Evolutionary conservation across 2,113 vertebrate species (phyloP).

Genomic region (Addax nasomaculatus): DNA sequence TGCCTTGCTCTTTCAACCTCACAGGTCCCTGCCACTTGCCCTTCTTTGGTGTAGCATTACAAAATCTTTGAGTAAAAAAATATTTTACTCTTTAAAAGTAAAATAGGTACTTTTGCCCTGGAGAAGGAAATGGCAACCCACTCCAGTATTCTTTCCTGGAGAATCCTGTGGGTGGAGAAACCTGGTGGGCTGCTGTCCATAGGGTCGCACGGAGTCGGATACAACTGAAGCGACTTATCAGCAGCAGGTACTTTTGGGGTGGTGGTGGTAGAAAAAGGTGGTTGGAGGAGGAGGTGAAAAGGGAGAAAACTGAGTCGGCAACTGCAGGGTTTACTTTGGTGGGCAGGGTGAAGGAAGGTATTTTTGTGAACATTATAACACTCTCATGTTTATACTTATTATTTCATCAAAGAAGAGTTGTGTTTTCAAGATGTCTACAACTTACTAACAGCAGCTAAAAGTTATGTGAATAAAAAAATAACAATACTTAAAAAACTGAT

Average conservation of each 20-base stretch:
- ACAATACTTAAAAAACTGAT: not conserved
- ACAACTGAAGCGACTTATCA: not conserved
- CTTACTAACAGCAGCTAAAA: not conserved
- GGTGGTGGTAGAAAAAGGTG: not conserved
- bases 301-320: not conserved
- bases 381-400: not conserved
- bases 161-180: not conserved
- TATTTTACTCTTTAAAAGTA: not conserved
- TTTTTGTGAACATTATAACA: not conserved
- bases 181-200: not conserved
- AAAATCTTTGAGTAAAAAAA: not conserved
- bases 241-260: not conserved
- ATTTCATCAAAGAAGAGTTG: not conserved
- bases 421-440: not conserved
- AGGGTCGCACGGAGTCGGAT: fast-evolving
- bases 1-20: not conserved
- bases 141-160: not conserved
- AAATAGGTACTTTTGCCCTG: not conserved
- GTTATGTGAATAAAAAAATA: not conserved
- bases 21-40: not conserved
- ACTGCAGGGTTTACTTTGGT: not conserved
- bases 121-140: not conserved
- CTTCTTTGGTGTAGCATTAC: not conserved
- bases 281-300: not conserved
- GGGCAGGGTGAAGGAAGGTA: not conserved